These are phyloP conservation scores for Excalfactoria chinensis DNA, from an alignment of 2,113 vertebrate species.

Conservation along the genomic window DNA sequence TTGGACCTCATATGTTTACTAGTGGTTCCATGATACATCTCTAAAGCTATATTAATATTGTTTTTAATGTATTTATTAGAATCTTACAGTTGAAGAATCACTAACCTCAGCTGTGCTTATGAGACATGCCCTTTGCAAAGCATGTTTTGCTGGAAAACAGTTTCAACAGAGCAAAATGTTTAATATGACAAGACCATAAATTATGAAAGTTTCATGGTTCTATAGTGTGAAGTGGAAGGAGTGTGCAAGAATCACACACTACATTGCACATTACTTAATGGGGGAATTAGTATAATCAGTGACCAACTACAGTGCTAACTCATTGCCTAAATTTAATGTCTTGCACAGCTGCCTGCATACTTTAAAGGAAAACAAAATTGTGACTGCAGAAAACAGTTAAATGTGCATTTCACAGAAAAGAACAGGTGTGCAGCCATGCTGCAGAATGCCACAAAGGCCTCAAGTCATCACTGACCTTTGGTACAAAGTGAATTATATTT, in stretches of 20 bases:
- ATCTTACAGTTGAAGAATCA: background rate
- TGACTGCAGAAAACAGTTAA: background rate
- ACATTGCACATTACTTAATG: background rate
- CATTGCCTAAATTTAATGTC: background rate
- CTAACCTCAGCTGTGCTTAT: background rate
- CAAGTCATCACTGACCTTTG: background rate
- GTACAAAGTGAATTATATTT: background rate
- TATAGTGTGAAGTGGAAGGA: background rate
- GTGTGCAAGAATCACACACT: background rate
- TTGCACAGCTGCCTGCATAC: background rate
- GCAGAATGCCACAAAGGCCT: background rate
- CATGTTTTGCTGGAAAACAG: background rate
- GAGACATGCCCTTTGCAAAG: background rate
- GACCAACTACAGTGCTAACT: background rate
- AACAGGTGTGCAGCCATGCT: background rate
- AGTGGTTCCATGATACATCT: background rate
- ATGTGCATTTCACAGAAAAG: background rate
- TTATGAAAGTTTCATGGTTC: background rate
- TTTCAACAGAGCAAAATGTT: background rate
- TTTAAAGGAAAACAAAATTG: constrained; percentile 7
- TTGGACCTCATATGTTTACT: background rate
- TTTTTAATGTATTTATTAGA: background rate
- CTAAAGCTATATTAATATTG: background rate
- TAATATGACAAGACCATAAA: background rate
- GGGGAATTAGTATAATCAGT: background rate